These are phyloP conservation scores for Eristalis intricaria DNA, from an alignment of 2,888 invertebrate genomes.

Conservation along the genomic window DNA sequence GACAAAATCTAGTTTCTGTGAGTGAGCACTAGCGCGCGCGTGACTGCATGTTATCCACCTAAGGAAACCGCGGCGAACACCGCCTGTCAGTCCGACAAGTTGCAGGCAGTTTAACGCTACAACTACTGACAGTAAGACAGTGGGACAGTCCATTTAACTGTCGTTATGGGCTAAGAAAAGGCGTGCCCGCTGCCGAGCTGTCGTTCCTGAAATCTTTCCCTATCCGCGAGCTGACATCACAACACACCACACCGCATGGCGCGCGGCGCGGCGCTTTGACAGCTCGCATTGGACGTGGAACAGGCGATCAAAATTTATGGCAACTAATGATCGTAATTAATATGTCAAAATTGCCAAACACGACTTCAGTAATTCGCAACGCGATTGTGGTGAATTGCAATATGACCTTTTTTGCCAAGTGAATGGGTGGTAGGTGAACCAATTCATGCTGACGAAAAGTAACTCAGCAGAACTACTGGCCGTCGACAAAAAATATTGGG, in stretches of 20 bases:
- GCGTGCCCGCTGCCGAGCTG: slow-evolving; percentile 33
- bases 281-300: slow-evolving; percentile 62
- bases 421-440: slow-evolving; percentile 35
- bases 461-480: background rate
- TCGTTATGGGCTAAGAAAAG: slow-evolving; percentile 16
- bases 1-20: slow-evolving; percentile 49
- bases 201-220: slow-evolving; percentile 19
- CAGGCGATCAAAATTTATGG: slow-evolving; percentile 73
- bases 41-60: slow-evolving; percentile 36
- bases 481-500: background rate
- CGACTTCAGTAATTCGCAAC: slow-evolving; percentile 59
- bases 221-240: slow-evolving; percentile 29
- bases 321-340: slow-evolving; percentile 74
- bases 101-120: slow-evolving; percentile 40
- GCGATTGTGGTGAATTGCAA: slow-evolving; percentile 39
- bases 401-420: slow-evolving; percentile 3
- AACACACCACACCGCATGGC: slow-evolving; percentile 6
- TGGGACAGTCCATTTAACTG: slow-evolving; percentile 39
- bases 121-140: slow-evolving; percentile 39
- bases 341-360: slow-evolving; percentile 74
- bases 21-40: slow-evolving; percentile 48
- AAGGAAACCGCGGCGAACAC: slow-evolving; percentile 33
- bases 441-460: background rate
- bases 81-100: slow-evolving; percentile 58
- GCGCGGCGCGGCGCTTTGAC: slow-evolving; percentile 41